Conservation (phyloP, 2,888 invertebrate species). For the Drosophila testacea region DNA sequence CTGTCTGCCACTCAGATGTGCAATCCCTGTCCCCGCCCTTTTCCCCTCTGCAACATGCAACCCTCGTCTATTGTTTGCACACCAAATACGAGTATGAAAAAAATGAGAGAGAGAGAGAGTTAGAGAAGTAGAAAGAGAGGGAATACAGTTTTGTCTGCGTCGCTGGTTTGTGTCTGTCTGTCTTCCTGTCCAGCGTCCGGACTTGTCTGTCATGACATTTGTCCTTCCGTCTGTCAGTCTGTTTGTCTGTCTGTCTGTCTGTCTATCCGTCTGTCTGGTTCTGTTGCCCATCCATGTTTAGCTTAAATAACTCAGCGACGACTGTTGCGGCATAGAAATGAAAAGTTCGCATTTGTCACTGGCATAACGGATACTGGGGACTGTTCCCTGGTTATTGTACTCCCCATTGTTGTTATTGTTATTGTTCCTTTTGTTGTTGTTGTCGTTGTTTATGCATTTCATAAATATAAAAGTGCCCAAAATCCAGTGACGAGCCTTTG, state of each 20-base stretch:
- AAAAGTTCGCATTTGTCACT: conserved; percentile 65
- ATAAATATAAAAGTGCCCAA: conserved; percentile 68
- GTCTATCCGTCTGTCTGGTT: conserved; percentile 24
- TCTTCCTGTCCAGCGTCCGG: conserved; percentile 52
- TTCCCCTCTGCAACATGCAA: conserved; percentile 4
- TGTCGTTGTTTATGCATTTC: conserved; percentile 65
- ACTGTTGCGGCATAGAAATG: conserved; percentile 60
- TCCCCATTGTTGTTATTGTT: conserved; percentile 27
- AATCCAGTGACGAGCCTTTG: conserved; percentile 61
- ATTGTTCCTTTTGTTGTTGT: conserved; percentile 27
- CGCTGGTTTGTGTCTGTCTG: conserved; percentile 36
- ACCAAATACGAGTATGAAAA: conserved; percentile 30
- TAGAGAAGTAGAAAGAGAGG: conserved; percentile 7
- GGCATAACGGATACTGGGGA: conserved; percentile 46
- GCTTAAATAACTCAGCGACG: conserved; percentile 67
- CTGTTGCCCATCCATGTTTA: conserved; percentile 61
- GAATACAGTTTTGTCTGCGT: conserved; percentile 55
- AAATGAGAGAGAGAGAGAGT: conserved; percentile 12
- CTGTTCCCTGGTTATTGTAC: conserved; percentile 34
- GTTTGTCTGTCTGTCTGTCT: conserved; percentile 27
- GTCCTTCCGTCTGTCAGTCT: conserved; percentile 36
- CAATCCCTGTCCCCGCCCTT: conserved; percentile 41
- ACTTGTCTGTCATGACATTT: conserved; percentile 63
- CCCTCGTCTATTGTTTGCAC: conserved; percentile 50
- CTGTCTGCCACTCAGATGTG: conserved; percentile 77